Evolutionary conservation across 2,888 invertebrate species (phyloP), one percentile per base, ranked within the genome.

Genomic region (Clitarchus hookeri): DNA sequence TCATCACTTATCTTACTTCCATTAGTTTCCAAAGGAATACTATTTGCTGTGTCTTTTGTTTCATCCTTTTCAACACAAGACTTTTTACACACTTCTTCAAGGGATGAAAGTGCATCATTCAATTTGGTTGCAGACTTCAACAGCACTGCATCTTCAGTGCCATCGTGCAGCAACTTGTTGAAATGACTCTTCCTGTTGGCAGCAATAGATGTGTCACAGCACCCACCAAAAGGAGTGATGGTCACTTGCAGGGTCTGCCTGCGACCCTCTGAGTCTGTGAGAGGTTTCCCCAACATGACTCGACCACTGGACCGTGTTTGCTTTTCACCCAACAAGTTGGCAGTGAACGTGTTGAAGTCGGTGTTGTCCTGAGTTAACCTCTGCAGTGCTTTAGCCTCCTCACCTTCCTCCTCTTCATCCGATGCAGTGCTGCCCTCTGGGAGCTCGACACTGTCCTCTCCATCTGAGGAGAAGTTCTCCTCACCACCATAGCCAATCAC

Each of bases 401-500:
- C 96, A 88, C 92, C 92, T 86, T 95, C 95, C 44, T 36, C 84
- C 88, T 84, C 90, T 89, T 83, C 90, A 27, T 86, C 86, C 6
- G 82, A 82, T 90, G 82, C 91, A 91, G 8, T 90, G 91, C 25
- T 93, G 86, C 91, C 91, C 44, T 93, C 94, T 88, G 94, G 94
- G 85, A 92, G 93, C 86, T 94, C 91, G 90, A 94, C 93, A 11
- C n/a, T 48, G 85, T 93, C 93, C 90, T 94, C 94, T 88, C 94
- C 94, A 87, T 92, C 93, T 85, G 95, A 96, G 0, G 95, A 94
- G 94, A 96, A 96, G 82, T 89, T 89, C 89, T 95, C 95, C 89
- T 97, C 97, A 44, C 97, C 97, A 82, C 97, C 97, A 90, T 95
- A 97, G 85, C 97, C 97, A 90, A 98, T 98, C 44, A 98, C 94